Evolutionary conservation across 2,797 vertebrate species (phyloP).

Genomic region (Lutra lutra): DNA sequence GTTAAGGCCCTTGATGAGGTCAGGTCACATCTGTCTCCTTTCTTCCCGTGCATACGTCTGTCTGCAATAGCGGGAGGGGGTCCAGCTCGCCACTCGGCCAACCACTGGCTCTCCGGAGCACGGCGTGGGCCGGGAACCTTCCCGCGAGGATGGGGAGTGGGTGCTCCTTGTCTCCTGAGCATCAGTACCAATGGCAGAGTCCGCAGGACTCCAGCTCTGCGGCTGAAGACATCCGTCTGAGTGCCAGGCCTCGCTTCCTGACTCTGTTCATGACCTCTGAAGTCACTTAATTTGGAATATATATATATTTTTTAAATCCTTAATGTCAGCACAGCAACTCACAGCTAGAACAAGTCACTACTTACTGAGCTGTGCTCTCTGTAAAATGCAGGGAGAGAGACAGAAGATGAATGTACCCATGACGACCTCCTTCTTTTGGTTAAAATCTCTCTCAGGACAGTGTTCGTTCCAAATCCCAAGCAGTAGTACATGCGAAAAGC

Average conservation of each 20-base stretch:
- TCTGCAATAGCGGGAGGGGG: neutral
- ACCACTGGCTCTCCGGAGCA: accelerated
- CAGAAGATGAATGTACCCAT: neutral
- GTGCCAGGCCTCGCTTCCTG: neutral
- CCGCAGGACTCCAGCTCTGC: neutral
- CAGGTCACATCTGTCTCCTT: constrained; percentile 13
- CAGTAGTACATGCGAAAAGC: neutral
- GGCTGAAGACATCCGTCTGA: neutral
- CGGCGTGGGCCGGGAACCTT: too few species aligned
- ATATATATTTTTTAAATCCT: neutral
- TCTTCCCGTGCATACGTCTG: neutral
- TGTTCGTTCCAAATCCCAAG: neutral
- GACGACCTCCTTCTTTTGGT: neutral
- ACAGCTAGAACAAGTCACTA: neutral
- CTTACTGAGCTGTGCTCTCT: neutral
- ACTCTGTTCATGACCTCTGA: neutral
- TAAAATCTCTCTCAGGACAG: neutral
- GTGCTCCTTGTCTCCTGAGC: accelerated
- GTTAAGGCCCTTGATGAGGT: constrained; percentile 32
- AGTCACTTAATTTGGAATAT: neutral
- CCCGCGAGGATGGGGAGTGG: neutral
- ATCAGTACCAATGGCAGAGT: neutral
- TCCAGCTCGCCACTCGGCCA: neutral
- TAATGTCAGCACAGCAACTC: neutral
- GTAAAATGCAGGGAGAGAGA: neutral